A percentile compares a stretch with the other conserved stretches of the same genome.
Conservation (phyloP, 2,888 invertebrate genomes). For the Protophormia terraenovae region DNA sequence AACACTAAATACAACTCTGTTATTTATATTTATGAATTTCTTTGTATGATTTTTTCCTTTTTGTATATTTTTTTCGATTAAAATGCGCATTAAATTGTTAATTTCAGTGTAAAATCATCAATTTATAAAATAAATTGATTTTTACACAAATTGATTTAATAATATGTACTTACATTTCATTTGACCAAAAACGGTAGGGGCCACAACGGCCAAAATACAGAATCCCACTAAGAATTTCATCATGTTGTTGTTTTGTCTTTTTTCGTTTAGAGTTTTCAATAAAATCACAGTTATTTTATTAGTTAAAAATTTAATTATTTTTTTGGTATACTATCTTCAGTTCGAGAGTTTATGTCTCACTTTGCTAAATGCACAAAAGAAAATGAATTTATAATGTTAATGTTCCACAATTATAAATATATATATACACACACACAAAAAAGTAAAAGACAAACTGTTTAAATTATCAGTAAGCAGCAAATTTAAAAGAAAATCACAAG, state of each 20-base stretch:
- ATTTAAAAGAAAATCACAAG: conserved; percentile 41
- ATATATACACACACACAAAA: conserved; percentile 33
- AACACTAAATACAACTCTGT: conserved; percentile 20
- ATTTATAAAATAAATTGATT: background rate
- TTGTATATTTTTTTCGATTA: background rate
- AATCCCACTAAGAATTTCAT: conserved; percentile 84
- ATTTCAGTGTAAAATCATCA: background rate
- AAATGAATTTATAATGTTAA: conserved; percentile 74
- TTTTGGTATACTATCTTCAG: conserved; percentile 57
- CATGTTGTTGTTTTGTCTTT: conserved; percentile 69
- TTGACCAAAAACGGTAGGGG: conserved; percentile 82
- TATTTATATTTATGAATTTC: conserved; percentile 39
- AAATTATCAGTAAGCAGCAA: conserved; percentile 38
- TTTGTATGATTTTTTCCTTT: conserved; percentile 26
- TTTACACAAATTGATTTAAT: background rate
- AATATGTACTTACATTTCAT: conserved; percentile 86
- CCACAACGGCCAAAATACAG: conserved; percentile 78
- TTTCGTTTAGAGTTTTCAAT: conserved; percentile 32
- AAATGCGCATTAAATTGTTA: conserved; percentile 48
- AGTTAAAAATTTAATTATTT: conserved; percentile 11
- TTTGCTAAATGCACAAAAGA: conserved; percentile 76
- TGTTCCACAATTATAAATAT: conserved; percentile 75
- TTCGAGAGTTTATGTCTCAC: conserved; percentile 65
- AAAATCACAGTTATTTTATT: conserved; percentile 75
- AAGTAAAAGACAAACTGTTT: conserved; percentile 14